Evolutionary conservation across 2,888 invertebrate genomes (phyloP).

Genomic region (Gymnosoma rotundatum): DNA sequence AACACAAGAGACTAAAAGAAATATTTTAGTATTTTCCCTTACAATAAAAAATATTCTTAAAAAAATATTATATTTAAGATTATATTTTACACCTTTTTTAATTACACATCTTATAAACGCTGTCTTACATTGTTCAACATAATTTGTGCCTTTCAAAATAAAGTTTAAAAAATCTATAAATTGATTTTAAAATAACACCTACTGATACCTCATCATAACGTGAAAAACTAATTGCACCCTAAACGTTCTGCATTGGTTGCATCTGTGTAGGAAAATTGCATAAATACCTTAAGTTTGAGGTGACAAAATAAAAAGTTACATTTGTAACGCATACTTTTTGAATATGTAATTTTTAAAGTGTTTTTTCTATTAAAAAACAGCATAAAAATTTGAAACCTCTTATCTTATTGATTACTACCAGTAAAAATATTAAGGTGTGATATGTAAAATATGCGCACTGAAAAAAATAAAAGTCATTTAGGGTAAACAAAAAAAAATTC

Average conservation of each 20-base stretch:
- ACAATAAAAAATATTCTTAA: too few relatives aligned
- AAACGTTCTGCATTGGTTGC: conserved; percentile 9
- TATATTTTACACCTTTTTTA: too few relatives aligned
- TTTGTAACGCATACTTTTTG: conserved; percentile 32
- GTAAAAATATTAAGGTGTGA: conserved; percentile 49
- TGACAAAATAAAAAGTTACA: conserved; percentile 41
- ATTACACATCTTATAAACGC: too few relatives aligned
- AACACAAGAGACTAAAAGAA: too few relatives aligned
- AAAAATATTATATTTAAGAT: too few relatives aligned
- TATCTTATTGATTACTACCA: conserved; percentile 32
- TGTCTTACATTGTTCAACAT: background rate
- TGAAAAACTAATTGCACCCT: conserved; percentile 48
- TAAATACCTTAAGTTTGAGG: conserved; percentile 17
- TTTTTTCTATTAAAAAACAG: background rate
- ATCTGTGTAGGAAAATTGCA: background rate
- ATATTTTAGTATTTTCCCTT: too few relatives aligned
- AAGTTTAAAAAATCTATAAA: background rate
- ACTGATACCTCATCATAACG: background rate
- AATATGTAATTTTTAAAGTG: conserved; percentile 25
- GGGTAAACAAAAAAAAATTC: background rate
- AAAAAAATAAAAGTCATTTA: background rate
- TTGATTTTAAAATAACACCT: conserved; percentile 24
- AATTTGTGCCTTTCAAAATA: background rate
- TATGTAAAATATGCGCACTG: conserved; percentile 7
- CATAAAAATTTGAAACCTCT: conserved; percentile 5